These are phyloP conservation scores for Drepana falcataria DNA, from an alignment of 2,888 invertebrate species.

Conservation along the genomic window DNA sequence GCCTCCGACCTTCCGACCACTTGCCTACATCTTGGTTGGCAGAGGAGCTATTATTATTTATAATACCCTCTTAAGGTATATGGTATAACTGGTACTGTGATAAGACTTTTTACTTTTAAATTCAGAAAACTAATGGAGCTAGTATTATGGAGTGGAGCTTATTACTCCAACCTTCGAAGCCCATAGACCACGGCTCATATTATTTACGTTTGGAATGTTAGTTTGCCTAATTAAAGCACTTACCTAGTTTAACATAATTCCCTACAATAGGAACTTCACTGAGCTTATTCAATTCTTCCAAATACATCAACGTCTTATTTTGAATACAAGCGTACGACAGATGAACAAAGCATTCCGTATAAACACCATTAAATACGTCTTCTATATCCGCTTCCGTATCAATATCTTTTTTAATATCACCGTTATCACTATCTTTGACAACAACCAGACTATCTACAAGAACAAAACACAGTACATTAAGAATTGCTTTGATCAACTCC, in stretches of 20 bases:
- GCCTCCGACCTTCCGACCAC: no score
- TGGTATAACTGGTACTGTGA: no score
- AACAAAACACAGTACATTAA: conserved; percentile 22
- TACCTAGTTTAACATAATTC: conserved; percentile 75
- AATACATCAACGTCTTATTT: conserved; percentile 75
- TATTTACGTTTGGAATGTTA: no score
- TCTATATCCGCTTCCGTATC: conserved; percentile 27
- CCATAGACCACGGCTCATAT: no score
- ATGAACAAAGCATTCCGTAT: conserved; percentile 75
- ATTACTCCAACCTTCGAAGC: no score
- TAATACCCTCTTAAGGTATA: no score
- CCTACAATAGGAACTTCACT: conserved; percentile 77
- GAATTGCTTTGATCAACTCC: conserved; percentile 35
- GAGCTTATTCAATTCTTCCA: conserved; percentile 73
- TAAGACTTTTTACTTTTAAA: no score
- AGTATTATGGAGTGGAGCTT: no score
- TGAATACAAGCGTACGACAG: conserved; percentile 79
- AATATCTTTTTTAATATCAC: conserved; percentile 11
- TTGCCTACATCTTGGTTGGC: no score
- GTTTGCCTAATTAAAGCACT: conserved; percentile 20
- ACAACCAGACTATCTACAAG: conserved; percentile 27
- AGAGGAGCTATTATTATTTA: no score
- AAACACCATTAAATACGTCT: conserved; percentile 71
- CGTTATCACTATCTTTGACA: conserved; percentile 13
- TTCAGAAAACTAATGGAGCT: no score